Percentiles rank a stretch among this genome's conserved stretches.
Conservation (phyloP, 2,888 invertebrate species). For the Apomyelois bistriatella region DNA sequence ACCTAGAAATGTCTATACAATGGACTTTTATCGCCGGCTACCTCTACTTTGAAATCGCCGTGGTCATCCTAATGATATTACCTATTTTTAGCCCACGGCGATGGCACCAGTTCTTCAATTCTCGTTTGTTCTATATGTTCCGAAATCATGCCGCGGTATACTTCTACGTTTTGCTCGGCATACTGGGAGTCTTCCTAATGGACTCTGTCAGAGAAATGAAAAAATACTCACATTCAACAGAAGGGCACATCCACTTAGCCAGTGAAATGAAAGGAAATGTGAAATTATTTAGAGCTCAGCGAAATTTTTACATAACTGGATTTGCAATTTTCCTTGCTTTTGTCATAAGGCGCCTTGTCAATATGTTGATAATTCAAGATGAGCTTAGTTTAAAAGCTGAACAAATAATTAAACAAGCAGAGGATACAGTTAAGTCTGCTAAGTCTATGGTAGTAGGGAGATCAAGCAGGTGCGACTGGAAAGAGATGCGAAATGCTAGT, state of each 20-base stretch:
- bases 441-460: conserved; percentile 54
- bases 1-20: conserved; percentile 86
- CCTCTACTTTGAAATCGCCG: conserved; percentile 84
- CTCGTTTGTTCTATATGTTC: conserved; percentile 82
- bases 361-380: conserved; percentile 83
- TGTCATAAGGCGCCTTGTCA: conserved; percentile 83
- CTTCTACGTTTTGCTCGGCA: conserved; percentile 80
- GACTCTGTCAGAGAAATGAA: conserved; percentile 87
- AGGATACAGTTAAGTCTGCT: conserved; percentile 77
- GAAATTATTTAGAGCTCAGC: conserved; percentile 87
- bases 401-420: conserved; percentile 84
- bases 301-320: conserved; percentile 90
- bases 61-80: conserved; percentile 82
- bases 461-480: too few species aligned
- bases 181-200: conserved; percentile 83
- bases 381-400: conserved; percentile 81
- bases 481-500: too few species aligned
- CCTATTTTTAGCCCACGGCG: conserved; percentile 85
- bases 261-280: conserved; percentile 84
- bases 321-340: conserved; percentile 87
- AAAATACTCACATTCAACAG: conserved; percentile 81
- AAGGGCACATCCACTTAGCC: conserved; percentile 69
- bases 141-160: conserved; percentile 83
- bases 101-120: conserved; percentile 89
- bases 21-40: conserved; percentile 88